Conservation (phyloP, 2,113 vertebrate genomes). For the Corythaeola cristata region DNA sequence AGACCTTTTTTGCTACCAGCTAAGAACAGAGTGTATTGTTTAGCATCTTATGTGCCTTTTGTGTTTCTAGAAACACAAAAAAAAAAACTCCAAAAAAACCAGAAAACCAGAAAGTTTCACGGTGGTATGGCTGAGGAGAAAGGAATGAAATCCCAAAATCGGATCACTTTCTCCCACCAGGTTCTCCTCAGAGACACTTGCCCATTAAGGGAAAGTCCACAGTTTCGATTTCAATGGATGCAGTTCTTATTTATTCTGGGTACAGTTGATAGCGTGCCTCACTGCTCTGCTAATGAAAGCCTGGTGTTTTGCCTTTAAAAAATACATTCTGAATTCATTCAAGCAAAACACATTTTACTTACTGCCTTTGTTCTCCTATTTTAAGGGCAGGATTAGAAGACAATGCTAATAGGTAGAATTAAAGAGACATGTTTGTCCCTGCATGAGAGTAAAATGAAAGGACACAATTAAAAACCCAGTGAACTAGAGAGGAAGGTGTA, state of each 20-base stretch:
- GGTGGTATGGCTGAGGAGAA: conserved; percentile 43
- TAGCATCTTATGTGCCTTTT: not conserved
- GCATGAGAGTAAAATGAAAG: conserved; percentile 34
- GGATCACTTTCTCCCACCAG: conserved; percentile 33
- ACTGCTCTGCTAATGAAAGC: conserved; percentile 62
- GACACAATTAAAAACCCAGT: conserved; percentile 1
- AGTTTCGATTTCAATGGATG: conserved; percentile 63
- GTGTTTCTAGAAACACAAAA: not conserved
- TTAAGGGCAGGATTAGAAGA: conserved; percentile 31
- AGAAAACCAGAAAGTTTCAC: not conserved
- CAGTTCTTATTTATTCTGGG: conserved; percentile 65
- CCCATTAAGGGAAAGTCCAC: conserved; percentile 48
- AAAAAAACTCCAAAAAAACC: not conserved
- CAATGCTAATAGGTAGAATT: conserved; percentile 13
- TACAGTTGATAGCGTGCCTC: conserved; percentile 68
- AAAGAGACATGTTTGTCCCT: conserved; percentile 6
- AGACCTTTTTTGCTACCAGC: not conserved
- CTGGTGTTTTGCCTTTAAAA: conserved; percentile 37
- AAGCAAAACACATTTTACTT: conserved; percentile 44
- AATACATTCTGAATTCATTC: conserved; percentile 37
- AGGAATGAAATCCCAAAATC: conserved; percentile 42
- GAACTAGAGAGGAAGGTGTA: not conserved
- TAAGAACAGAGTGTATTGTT: not conserved
- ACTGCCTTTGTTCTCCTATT: conserved; percentile 29
- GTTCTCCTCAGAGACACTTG: conserved; percentile 49